Evolutionary conservation across 2,113 vertebrate genomes (phyloP).

Genomic region (Oplegnathus fasciatus): DNA sequence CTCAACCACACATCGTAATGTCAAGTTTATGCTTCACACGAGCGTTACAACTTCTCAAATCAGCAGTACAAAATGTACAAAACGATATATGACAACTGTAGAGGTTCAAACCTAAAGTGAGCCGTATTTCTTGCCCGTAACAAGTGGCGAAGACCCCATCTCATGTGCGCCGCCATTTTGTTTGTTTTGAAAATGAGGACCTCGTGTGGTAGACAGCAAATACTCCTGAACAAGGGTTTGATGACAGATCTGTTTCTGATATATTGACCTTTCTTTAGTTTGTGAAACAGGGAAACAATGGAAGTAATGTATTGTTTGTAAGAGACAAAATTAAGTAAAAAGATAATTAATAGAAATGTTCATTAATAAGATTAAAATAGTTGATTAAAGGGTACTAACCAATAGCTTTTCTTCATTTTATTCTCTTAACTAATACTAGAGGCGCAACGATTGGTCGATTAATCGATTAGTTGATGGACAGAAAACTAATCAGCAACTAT

Average conservation of each 20-base stretch:
- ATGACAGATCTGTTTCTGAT: neutral
- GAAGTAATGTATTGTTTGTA: neutral
- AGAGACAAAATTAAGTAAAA: neutral
- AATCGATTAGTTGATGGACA: too few relatives aligned
- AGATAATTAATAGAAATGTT: too few relatives aligned
- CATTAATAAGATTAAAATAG: neutral
- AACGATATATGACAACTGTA: accelerated
- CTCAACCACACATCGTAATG: accelerated
- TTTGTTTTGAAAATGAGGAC: constrained; percentile 81
- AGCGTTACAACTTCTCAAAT: neutral
- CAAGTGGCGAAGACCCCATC: constrained; percentile 73
- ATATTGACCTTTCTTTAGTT: neutral
- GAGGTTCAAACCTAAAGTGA: constrained; percentile 66
- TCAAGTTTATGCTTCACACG: neutral
- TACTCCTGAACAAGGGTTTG: neutral
- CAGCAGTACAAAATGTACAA: neutral
- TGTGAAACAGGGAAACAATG: neutral
- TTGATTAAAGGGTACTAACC: neutral
- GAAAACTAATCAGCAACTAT: too few relatives aligned
- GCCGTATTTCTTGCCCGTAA: constrained; percentile 52
- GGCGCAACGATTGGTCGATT: too few relatives aligned
- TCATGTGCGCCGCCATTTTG: constrained; percentile 83
- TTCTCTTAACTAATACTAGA: neutral
- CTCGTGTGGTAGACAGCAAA: constrained; percentile 22
- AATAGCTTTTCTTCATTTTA: neutral